These are phyloP conservation scores for Poecile atricapillus DNA, from an alignment of 2,113 vertebrate species.

Conservation along the genomic window DNA sequence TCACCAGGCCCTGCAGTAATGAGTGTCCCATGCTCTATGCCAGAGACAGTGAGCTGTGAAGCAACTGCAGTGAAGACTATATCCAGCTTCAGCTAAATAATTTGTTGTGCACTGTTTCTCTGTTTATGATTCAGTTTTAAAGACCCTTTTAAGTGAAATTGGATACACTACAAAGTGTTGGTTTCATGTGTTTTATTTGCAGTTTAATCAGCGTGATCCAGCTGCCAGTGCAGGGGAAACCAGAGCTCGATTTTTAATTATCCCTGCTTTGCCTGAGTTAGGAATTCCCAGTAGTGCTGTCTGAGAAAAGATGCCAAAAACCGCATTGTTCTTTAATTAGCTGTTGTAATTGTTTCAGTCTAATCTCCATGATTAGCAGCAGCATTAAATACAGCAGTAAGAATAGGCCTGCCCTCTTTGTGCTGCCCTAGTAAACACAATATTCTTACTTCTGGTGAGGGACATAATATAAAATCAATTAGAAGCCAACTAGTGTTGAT, in stretches of 20 bases:
- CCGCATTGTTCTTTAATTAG: slow-evolving; percentile 84
- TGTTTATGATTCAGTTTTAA: slow-evolving; percentile 74
- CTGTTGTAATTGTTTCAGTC: slow-evolving; percentile 82
- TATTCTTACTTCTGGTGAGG: slow-evolving; percentile 69
- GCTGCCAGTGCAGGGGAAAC: slow-evolving; percentile 69
- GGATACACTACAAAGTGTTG: slow-evolving; percentile 76
- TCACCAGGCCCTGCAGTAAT: not conserved
- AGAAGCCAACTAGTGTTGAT: slow-evolving; percentile 59
- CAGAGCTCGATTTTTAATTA: slow-evolving; percentile 78
- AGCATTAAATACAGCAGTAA: slow-evolving; percentile 82
- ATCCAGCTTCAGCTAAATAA: slow-evolving; percentile 65
- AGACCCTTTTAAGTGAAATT: slow-evolving; percentile 77
- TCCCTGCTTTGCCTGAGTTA: slow-evolving; percentile 77
- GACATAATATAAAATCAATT: slow-evolving; percentile 71
- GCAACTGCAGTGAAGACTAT: not conserved
- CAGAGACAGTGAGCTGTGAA: not conserved
- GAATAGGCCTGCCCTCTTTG: slow-evolving; percentile 72
- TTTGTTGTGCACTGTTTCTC: slow-evolving; percentile 62
- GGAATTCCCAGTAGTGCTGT: slow-evolving; percentile 76
- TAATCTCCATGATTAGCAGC: slow-evolving; percentile 83
- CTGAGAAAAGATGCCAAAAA: slow-evolving; percentile 79
- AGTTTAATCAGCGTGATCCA: slow-evolving; percentile 81
- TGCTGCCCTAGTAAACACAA: slow-evolving; percentile 71
- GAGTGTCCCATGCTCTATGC: not conserved
- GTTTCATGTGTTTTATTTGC: slow-evolving; percentile 78